Evolutionary conservation across 2,888 invertebrate genomes (phyloP), one percentile per base, ranked within the genome.

Genomic region (Mamestra brassicae): DNA sequence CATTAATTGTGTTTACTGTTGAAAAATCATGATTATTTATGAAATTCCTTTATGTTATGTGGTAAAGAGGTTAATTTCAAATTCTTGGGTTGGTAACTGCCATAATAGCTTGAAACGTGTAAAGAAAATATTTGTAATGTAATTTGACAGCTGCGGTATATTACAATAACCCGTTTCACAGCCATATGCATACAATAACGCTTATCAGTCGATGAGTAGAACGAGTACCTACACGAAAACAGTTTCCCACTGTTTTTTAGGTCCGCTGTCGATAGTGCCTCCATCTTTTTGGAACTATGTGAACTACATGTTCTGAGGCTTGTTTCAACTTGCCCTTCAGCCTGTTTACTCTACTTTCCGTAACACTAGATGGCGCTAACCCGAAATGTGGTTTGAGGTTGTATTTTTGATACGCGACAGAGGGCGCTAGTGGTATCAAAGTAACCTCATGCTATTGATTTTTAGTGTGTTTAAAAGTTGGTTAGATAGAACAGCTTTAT

Each of bases 281-380:
- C 85, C 85, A 85, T 82, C 85, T 85, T 70, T 72, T 52, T 42
- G 72, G 61, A 74, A 75, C 34, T 38, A 57, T 74, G 61, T n/a
- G 61, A 42, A 72, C 72, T 74, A 60, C 50, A 64, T 54, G 26
- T 68, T 58, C 70, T 10, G 17, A 55, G 62, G 61, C 75, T 58
- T 80, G 75, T 78, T 78, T 74, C 36, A 74, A 78, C 80, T 67
- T 74, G 71, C 54, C 60, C 62, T 36, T 47, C 45, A 71, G n/a
- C 84, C 70, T 71, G 68, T 71, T 67, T 63, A 64, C 34, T 76
- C 66, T 71, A 54, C 55, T 55, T 70, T 47, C 47, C 34, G 26
- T 61, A 8, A 70, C 69, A 71, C 78, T 79, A 86, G 86, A 77
- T 83, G 86, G 87, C 86, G 86, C 85, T 86, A 45, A 58, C 63